phyloP scores from a whole-genome alignment of 2,888 invertebrate species.

The Balanococcus diminutus region DNA sequence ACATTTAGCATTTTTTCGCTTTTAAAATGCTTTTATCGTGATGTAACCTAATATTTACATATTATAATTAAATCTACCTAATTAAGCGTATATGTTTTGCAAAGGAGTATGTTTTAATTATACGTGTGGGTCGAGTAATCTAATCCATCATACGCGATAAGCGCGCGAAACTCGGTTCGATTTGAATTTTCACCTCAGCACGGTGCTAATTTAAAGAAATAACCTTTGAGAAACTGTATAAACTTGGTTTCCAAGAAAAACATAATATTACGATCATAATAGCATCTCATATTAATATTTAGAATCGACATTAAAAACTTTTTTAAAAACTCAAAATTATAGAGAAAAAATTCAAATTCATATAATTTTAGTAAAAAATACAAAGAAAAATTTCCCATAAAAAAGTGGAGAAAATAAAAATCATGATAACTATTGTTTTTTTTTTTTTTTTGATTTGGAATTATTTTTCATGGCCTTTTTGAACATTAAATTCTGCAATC shows the following conservation, averaged over 20 bases:
- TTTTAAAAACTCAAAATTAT: not conserved
- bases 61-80: not conserved
- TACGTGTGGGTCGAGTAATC: not conserved
- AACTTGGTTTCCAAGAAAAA: not conserved
- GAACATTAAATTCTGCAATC: too few species aligned
- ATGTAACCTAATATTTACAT: not conserved
- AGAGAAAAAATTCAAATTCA: not conserved
- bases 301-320: not conserved
- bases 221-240: not conserved
- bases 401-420: too few species aligned
- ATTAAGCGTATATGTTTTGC: not conserved
- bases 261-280: not conserved
- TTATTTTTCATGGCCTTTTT: too few species aligned
- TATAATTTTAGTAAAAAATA: not conserved
- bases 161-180: not conserved
- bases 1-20: too few species aligned
- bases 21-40: not conserved
- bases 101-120: not conserved
- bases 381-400: too few species aligned
- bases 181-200: not conserved
- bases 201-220: not conserved
- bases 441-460: too few species aligned
- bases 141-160: constrained; percentile 3
- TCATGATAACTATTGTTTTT: too few species aligned
- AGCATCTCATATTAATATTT: not conserved